Evolutionary conservation across 2,797 vertebrate genomes (phyloP).

Genomic region (Gouania willdenowi): DNA sequence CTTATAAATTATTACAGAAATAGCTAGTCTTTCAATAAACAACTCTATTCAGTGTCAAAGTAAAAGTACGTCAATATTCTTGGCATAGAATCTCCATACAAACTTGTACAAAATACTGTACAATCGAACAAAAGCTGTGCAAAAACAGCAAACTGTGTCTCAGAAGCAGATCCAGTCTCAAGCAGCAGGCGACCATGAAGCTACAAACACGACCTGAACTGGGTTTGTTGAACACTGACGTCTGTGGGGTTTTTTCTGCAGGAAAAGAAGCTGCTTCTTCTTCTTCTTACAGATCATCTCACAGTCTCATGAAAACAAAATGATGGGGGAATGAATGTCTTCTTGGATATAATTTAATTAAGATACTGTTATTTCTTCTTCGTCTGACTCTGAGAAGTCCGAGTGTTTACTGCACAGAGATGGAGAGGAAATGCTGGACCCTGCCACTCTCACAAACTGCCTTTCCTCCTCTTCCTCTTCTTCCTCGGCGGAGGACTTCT

Average conservation of each 20-base stretch:
- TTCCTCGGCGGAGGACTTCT: constrained; percentile 82
- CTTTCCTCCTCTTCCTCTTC: constrained; percentile 67
- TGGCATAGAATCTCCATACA: constrained; percentile 96
- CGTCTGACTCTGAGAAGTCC: constrained; percentile 92
- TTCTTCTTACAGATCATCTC: constrained; percentile 60
- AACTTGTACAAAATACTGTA: constrained; percentile 93
- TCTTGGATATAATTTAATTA: constrained; percentile 66
- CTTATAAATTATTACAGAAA: constrained; percentile 96
- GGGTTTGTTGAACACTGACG: constrained; percentile 3
- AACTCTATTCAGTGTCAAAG: constrained; percentile 66
- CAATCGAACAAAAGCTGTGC: constrained; percentile 89
- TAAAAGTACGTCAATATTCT: constrained; percentile 79
- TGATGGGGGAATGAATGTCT: constrained; percentile 10
- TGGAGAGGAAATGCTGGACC: constrained; percentile 77
- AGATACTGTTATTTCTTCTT: constrained; percentile 92
- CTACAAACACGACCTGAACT: constrained; percentile 14
- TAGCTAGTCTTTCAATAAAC: constrained; percentile 81
- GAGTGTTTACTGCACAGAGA: constrained; percentile 88
- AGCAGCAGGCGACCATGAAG: constrained; percentile 26
- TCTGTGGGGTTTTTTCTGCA: constrained; percentile 19
- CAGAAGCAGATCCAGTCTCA: constrained; percentile 67
- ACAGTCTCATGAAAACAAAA: constrained; percentile 41
- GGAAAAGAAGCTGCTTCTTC: too few relatives aligned
- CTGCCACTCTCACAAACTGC: constrained; percentile 62
- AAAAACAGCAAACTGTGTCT: constrained; percentile 82